phyloP scores from a whole-genome alignment of 1,140 invertebrate species.

The Drosophila mayri region DNA sequence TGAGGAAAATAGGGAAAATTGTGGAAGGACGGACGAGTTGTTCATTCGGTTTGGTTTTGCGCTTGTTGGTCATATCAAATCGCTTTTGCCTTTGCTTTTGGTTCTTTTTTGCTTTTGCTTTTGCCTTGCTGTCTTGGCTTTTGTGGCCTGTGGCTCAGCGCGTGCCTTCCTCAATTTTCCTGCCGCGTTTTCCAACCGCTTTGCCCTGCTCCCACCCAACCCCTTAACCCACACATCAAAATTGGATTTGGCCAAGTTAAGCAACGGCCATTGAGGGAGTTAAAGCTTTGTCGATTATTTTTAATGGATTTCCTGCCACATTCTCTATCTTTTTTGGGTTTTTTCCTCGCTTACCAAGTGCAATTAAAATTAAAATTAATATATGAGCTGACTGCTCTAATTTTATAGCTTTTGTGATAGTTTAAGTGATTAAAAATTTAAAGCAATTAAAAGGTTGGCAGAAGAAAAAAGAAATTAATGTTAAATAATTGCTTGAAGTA shows the following conservation, averaged over 20 bases:
- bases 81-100: conserved; percentile 30
- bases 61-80: conserved; percentile 56
- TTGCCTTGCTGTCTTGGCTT: conserved; percentile 52
- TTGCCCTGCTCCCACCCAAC: neutral
- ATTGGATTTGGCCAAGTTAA: conserved; percentile 78
- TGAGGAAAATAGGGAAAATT: conserved; percentile 9
- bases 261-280: conserved; percentile 49
- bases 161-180: conserved; percentile 46
- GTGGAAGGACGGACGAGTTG: conserved; percentile 21
- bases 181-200: conserved; percentile 13
- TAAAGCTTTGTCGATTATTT: conserved; percentile 65
- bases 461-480: neutral
- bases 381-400: conserved; percentile 59
- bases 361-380: conserved; percentile 83
- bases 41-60: conserved; percentile 40
- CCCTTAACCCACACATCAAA: conserved; percentile 55
- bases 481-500: too few species aligned
- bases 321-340: neutral
- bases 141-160: conserved; percentile 68
- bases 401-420: conserved; percentile 63
- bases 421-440: neutral
- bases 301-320: conserved; percentile 58
- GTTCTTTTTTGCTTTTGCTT: conserved; percentile 9
- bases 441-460: neutral
- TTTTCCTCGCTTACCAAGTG: conserved; percentile 15